A percentile compares a stretch with the other conserved stretches of the same genome.
Conservation (phyloP, 2,113 vertebrate genomes). For the Anser cygnoides region DNA sequence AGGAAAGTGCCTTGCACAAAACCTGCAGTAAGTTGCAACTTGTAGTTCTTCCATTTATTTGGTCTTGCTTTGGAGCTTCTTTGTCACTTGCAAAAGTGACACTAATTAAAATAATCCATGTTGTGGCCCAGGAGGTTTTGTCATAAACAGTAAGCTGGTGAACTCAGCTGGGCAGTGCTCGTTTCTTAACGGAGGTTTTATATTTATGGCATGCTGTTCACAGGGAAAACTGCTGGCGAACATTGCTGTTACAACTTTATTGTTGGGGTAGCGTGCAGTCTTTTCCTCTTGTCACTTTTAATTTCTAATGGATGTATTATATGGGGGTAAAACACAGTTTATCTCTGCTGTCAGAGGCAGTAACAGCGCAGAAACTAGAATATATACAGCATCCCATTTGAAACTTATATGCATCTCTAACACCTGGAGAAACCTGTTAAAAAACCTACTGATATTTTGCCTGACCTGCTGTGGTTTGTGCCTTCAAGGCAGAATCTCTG, state of each 20-base stretch:
- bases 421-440: not conserved
- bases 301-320: accelerated
- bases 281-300: not conserved
- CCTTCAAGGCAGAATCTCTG: not conserved
- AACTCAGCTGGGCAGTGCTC: not conserved
- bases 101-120: not conserved
- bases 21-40: not conserved
- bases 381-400: not conserved
- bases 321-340: not conserved
- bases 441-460: not conserved
- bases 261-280: not conserved
- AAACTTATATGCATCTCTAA: not conserved
- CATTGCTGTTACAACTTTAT: not conserved
- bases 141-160: not conserved
- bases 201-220: conserved; percentile 3
- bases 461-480: not conserved
- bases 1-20: not conserved
- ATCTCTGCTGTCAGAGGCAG: not conserved
- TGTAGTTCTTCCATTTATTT: conserved; percentile 3
- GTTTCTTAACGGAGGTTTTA: conserved; percentile 22
- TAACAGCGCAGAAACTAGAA: not conserved
- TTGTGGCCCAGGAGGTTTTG: not conserved
- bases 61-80: not conserved
- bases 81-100: not conserved
- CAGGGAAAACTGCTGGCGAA: not conserved